These are phyloP conservation scores for Eretmochelys imbricata DNA, from an alignment of 2,113 vertebrate genomes.

Conservation along the genomic window DNA sequence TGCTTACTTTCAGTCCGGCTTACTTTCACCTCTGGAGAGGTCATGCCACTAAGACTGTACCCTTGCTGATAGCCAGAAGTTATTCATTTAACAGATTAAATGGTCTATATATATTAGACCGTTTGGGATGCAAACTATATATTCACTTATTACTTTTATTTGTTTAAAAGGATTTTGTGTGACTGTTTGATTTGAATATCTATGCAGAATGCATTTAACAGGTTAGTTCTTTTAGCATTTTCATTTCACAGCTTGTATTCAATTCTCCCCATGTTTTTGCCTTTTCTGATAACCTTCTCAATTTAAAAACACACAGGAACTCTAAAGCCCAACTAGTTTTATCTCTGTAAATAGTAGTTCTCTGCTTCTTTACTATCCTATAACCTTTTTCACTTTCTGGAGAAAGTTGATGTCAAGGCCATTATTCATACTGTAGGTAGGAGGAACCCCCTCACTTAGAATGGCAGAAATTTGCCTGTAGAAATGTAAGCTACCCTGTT, in stretches of 20 bases:
- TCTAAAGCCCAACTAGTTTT: background rate
- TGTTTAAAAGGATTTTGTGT: background rate
- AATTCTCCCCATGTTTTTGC: background rate
- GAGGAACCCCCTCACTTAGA: background rate
- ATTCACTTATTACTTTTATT: background rate
- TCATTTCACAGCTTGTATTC: background rate
- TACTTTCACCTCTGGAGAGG: background rate
- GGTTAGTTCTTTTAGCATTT: background rate
- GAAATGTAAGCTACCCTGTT: background rate
- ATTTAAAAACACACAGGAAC: background rate
- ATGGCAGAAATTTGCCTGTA: background rate
- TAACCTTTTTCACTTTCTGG: background rate
- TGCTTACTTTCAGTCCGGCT: too few species aligned
- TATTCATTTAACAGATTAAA: background rate
- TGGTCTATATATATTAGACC: background rate
- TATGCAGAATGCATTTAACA: background rate
- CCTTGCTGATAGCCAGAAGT: background rate
- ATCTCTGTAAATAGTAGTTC: accelerated
- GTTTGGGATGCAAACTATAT: background rate
- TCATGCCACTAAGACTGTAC: background rate
- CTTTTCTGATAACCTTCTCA: background rate
- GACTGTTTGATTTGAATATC: background rate
- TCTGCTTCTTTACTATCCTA: background rate
- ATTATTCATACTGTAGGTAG: background rate
- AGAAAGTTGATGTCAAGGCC: background rate